Evolutionary conservation across 2,888 invertebrate genomes (phyloP), one percentile per base, ranked within the genome.

Genomic region (Eristalis intricaria): DNA sequence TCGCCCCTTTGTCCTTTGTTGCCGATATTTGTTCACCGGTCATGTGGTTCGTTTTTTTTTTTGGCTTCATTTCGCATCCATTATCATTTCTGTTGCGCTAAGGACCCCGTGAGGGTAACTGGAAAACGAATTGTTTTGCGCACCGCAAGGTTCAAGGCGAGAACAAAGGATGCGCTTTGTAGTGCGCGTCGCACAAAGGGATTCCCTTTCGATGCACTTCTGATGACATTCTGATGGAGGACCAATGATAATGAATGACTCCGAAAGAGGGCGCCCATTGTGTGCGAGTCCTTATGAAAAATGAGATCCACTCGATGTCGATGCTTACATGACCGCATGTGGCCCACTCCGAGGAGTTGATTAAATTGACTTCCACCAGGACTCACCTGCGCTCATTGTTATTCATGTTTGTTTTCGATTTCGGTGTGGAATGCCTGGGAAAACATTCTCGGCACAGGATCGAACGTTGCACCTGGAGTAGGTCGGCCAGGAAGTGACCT

Each of bases 151-250:
- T 50, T 7, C 50, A 10, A 4, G 19, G n/a, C 50, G 32, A n/a
- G 50, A 19, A 50, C 50, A 50, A 50, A 19, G 50, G 50, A 50
- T 1, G 56, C 26, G 58, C 35, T 38, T 38, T 65, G 32, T 22
- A 76, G 38, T 26, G 73, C 60, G 35, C 63, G 65, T 13, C 40
- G 43, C 63, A 69, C 74, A 79, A 79, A 87, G 83, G 75, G 83
- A 79, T 71, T 79, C 50, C 50, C 50, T 76, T 84, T 64, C 61
- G 66, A 75, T 79, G 75, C 79, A 68, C 79, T 71, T 79, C 70
- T 84, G 79, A 87, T 84, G 86, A 84, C 84, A 79, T 75, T 87
- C 78, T 83, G 86, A 87, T 84, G 84, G 64, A 83, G 83, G 68
- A 82, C 70, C 35, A 56, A 83, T 65, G 68, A 63, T 50, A 80